These are phyloP conservation scores for Temnothorax rugatulus DNA, from an alignment of 2,888 invertebrate genomes.

Conservation along the genomic window DNA sequence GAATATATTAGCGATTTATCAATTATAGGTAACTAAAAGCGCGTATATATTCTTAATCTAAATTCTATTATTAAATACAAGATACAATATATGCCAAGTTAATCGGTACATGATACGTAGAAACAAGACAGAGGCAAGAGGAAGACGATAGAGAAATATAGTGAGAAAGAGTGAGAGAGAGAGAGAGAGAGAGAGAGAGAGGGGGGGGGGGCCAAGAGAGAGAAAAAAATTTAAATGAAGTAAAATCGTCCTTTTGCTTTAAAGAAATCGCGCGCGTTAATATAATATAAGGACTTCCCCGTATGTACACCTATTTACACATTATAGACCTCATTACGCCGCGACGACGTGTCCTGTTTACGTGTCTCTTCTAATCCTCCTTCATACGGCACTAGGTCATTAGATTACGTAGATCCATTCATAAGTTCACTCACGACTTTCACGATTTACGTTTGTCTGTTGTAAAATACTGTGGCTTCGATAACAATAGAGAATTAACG, in stretches of 20 bases:
- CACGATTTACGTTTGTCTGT: neutral
- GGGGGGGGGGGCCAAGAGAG: neutral
- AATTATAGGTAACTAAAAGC: conserved; percentile 28
- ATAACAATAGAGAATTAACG: neutral
- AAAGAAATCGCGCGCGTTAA: conserved; percentile 42
- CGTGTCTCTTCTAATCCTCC: conserved; percentile 46
- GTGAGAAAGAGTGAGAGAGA: conserved; percentile 17
- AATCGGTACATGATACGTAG: conserved; percentile 22
- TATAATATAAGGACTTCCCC: conserved; percentile 57
- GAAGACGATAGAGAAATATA: neutral
- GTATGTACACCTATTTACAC: conserved; percentile 81
- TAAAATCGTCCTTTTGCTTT: conserved; percentile 33
- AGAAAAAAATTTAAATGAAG: conserved; percentile 26
- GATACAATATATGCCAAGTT: conserved; percentile 11
- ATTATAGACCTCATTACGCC: conserved; percentile 41
- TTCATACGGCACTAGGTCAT: conserved; percentile 52
- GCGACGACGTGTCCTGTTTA: conserved; percentile 21
- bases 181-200: neutral
- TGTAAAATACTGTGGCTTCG: neutral
- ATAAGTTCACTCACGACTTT: conserved; percentile 18
- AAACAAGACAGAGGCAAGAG: neutral
- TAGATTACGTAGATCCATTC: conserved; percentile 46
- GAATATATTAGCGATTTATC: conserved; percentile 15
- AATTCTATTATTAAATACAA: conserved; percentile 1
- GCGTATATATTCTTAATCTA: conserved; percentile 34